Evolutionary conservation across 2,113 vertebrate species (phyloP).

Genomic region (Agapornis roseicollis): DNA sequence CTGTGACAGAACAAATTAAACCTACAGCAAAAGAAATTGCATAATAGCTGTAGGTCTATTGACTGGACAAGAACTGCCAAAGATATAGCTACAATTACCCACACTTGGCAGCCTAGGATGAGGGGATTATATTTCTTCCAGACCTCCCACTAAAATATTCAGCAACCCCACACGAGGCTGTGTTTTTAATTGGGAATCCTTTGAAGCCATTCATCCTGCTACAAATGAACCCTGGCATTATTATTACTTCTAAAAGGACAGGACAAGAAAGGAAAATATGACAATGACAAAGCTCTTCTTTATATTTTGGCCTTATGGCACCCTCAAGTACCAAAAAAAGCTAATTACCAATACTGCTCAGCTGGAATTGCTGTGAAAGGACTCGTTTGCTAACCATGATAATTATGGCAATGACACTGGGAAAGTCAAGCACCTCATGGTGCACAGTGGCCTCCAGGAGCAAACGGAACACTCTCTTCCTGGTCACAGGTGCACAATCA

Average conservation of each 20-base stretch:
- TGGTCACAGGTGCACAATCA: neutral
- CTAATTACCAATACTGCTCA: neutral
- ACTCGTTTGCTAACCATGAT: neutral
- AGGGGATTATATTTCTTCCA: neutral
- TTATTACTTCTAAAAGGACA: neutral
- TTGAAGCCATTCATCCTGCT: constrained; percentile 4
- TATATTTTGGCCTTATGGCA: neutral
- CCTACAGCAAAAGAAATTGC: neutral
- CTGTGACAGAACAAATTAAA: neutral
- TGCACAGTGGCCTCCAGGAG: neutral
- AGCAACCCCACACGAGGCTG: neutral
- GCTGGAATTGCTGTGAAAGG: neutral
- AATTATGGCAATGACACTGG: neutral
- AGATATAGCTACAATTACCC: neutral
- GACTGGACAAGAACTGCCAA: neutral
- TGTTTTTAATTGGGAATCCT: neutral
- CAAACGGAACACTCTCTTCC: neutral
- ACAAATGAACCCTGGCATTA: neutral
- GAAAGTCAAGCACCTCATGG: neutral
- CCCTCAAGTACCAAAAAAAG: neutral
- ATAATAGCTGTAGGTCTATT: neutral
- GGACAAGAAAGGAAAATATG: neutral
- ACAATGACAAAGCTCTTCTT: neutral
- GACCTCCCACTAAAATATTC: neutral
- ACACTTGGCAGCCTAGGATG: neutral